These are phyloP conservation scores for Spicauda simplicius DNA, from an alignment of 2,888 invertebrate genomes.

Conservation along the genomic window DNA sequence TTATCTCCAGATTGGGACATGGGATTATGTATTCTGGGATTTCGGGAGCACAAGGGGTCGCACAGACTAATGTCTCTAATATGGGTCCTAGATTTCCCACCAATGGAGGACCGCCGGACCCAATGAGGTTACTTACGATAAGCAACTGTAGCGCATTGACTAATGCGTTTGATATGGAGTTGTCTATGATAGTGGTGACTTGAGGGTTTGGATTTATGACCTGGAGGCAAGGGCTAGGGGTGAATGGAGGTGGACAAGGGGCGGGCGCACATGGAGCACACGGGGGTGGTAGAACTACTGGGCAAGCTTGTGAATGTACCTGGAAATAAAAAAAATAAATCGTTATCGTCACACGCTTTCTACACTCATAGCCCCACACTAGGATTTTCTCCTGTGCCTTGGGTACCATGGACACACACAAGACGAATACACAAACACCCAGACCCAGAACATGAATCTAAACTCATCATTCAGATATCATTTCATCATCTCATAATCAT, in stretches of 20 bases:
- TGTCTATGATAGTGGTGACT: slow-evolving; percentile 60
- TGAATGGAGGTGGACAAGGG: not conserved
- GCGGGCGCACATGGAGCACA: slow-evolving; percentile 40
- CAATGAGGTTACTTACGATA: slow-evolving; percentile 63
- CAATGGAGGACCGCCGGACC: slow-evolving; percentile 41
- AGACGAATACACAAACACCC: too few species aligned
- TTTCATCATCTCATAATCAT: too few species aligned
- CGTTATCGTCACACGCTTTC: too few species aligned
- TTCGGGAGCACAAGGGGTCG: slow-evolving; percentile 33
- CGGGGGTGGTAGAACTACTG: slow-evolving; percentile 42
- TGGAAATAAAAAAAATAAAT: slow-evolving; percentile 38
- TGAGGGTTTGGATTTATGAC: slow-evolving; percentile 40
- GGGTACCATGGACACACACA: too few species aligned
- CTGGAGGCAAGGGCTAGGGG: not conserved
- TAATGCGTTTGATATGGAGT: slow-evolving; percentile 60
- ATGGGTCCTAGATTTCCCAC: slow-evolving; percentile 38
- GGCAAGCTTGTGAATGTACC: slow-evolving; percentile 45
- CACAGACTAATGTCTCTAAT: slow-evolving; percentile 31
- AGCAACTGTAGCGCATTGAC: slow-evolving; percentile 66
- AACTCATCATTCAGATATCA: too few species aligned
- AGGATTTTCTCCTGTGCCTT: too few species aligned
- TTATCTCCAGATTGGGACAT: too few species aligned
- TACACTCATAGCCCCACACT: too few species aligned
- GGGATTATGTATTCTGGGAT: too few species aligned
- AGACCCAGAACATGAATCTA: too few species aligned